Conservation (phyloP, 1,140 invertebrate species). For the Eriocheir sinensis region DNA sequence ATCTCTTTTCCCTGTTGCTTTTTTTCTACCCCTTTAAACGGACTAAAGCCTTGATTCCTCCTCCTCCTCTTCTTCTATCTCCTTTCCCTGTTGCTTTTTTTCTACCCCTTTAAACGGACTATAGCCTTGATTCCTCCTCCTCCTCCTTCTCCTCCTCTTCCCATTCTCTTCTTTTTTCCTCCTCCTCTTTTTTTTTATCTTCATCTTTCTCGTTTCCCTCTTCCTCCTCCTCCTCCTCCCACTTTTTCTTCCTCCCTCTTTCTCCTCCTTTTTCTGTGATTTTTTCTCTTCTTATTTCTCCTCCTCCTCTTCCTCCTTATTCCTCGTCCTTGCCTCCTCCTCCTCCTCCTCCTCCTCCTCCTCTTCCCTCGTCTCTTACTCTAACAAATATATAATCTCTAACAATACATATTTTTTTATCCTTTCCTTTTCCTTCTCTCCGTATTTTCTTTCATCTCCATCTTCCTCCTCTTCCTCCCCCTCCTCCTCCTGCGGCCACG, state of each 20-base stretch:
- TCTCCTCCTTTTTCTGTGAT: no score
- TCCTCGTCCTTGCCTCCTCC: no score
- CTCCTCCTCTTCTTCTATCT: background rate
- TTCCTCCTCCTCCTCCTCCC: background rate
- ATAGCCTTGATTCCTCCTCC: conserved; percentile 80
- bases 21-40: no score
- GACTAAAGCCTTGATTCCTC: no score
- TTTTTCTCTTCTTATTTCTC: no score
- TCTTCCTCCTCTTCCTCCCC: conserved; percentile 64
- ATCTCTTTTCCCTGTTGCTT: conserved; percentile 10
- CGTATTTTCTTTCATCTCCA: conserved; percentile 59
- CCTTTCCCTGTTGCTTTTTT: background rate
- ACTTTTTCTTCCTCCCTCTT: conserved; percentile 56
- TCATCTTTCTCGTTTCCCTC: background rate
- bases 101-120: conserved; percentile 71
- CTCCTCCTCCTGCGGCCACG: conserved; percentile 10
- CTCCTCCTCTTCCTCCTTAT: no score
- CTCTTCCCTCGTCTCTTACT: no score
- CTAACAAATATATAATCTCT: conserved; percentile 80
- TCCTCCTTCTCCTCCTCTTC: conserved; percentile 73
- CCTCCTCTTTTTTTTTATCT: conserved; percentile 24
- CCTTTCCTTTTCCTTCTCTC: background rate
- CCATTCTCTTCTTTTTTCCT: background rate
- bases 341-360: no score
- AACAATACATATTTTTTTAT: background rate